These are phyloP conservation scores for Emydura subglobosa DNA, from an alignment of 2,113 vertebrate species.

Conservation along the genomic window DNA sequence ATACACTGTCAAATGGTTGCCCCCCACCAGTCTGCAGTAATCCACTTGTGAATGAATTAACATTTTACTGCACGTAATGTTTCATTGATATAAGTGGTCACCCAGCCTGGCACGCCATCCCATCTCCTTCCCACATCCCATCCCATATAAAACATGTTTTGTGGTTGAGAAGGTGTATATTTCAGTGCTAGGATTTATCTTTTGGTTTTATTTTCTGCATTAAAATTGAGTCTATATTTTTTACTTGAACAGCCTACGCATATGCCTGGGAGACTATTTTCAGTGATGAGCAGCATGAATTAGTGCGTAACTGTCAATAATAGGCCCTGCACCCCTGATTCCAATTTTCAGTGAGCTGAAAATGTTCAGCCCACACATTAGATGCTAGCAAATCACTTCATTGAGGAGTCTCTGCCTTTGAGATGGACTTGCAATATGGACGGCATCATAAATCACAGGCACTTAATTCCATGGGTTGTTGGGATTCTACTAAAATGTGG, in stretches of 20 bases:
- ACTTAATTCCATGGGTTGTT: background rate
- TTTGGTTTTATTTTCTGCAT: background rate
- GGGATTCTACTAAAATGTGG: background rate
- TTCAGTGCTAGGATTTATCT: background rate
- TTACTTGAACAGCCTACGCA: background rate
- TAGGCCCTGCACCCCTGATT: background rate
- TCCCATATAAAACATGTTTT: background rate
- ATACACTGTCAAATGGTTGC: background rate
- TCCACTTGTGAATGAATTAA: background rate
- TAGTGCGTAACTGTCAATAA: background rate
- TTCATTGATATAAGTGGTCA: background rate
- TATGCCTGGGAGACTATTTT: background rate
- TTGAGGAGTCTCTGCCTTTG: background rate
- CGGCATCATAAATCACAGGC: background rate
- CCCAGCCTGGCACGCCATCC: background rate
- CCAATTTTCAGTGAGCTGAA: background rate
- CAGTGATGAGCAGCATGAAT: background rate
- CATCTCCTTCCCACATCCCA: background rate
- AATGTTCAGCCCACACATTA: background rate
- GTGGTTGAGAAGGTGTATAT: background rate
- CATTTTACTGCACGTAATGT: background rate
- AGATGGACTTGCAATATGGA: background rate
- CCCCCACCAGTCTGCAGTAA: background rate
- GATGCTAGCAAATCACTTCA: background rate
- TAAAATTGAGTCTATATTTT: background rate